Conservation (phyloP, 2,797 vertebrate genomes). For the Acanthopagrus latus region DNA sequence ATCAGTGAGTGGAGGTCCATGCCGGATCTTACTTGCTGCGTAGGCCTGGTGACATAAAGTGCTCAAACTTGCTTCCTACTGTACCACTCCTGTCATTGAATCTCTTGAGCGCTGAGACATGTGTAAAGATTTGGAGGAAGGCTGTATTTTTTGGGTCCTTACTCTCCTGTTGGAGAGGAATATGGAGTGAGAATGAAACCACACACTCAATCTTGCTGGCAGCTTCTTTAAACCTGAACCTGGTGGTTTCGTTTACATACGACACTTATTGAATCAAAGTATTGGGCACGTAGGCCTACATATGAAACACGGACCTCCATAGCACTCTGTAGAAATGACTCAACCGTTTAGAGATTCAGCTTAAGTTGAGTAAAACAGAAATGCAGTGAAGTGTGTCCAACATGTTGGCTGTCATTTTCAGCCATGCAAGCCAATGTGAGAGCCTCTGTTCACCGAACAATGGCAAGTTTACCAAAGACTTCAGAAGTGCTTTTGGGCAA, state of each 20-base stretch:
- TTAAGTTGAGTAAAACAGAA: conserved; percentile 1
- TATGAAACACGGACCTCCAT: conserved; percentile 18
- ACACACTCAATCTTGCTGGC: conserved; percentile 7
- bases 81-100: conserved; percentile 7
- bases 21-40: too few relatives aligned
- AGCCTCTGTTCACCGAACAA: conserved; percentile 22
- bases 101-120: conserved; percentile 23
- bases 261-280: conserved; percentile 56
- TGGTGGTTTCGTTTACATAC: conserved; percentile 47
- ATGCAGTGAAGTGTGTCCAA: background rate
- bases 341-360: conserved; percentile 2
- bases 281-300: too few relatives aligned
- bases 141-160: background rate
- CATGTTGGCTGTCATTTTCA: background rate
- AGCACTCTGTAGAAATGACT: conserved; percentile 18
- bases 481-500: conserved; percentile 26
- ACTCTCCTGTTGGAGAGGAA: conserved; percentile 22
- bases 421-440: background rate
- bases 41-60: too few relatives aligned
- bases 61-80: too few relatives aligned
- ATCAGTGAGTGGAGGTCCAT: too few relatives aligned
- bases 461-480: conserved; percentile 30
- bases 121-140: background rate
- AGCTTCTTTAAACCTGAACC: conserved; percentile 18
- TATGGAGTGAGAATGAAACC: conserved; percentile 19